phyloP scores from a whole-genome alignment of 2,113 vertebrate genomes.

The Cettia cetti region DNA sequence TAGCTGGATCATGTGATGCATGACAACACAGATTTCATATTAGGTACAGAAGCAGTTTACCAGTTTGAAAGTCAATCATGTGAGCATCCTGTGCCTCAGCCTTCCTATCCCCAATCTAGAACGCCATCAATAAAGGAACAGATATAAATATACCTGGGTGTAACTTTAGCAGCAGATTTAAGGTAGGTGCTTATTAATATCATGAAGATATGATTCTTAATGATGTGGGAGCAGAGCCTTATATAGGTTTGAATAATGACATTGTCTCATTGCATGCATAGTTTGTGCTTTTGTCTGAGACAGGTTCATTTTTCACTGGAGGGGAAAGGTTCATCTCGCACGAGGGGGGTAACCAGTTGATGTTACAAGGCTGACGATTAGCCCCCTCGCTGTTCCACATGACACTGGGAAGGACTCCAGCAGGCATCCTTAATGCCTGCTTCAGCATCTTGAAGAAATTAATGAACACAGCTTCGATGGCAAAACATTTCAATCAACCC shows the following conservation, averaged over 20 bases:
- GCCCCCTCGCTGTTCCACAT: conserved; percentile 83
- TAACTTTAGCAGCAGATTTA: conserved; percentile 58
- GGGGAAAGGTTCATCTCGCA: conserved; percentile 85
- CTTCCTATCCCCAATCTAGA: conserved; percentile 37
- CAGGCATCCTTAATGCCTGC: conserved; percentile 83
- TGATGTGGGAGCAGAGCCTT: conserved; percentile 78
- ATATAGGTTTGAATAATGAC: conserved; percentile 81
- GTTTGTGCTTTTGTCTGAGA: conserved; percentile 81
- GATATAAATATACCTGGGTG: conserved; percentile 69
- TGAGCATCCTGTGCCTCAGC: background rate
- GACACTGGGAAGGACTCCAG: conserved; percentile 84
- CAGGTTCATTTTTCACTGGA: conserved; percentile 84
- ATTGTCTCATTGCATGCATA: conserved; percentile 78
- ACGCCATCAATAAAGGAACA: conserved; percentile 47
- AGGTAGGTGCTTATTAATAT: conserved; percentile 80
- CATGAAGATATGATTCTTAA: conserved; percentile 79
- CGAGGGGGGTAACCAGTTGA: conserved; percentile 84
- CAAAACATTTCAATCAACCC: conserved; percentile 86
- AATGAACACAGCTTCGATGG: conserved; percentile 82
- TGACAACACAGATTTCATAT: background rate
- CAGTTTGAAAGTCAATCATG: conserved; percentile 41
- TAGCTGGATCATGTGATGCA: conserved; percentile 25
- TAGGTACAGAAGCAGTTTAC: background rate
- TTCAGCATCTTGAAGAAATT: conserved; percentile 86
- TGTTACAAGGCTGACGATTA: conserved; percentile 87